A percentile compares a stretch with the other conserved stretches of the same genome.
Evolutionary conservation across 2,888 invertebrate genomes (phyloP).

Genomic region (Epiblema foenella): DNA sequence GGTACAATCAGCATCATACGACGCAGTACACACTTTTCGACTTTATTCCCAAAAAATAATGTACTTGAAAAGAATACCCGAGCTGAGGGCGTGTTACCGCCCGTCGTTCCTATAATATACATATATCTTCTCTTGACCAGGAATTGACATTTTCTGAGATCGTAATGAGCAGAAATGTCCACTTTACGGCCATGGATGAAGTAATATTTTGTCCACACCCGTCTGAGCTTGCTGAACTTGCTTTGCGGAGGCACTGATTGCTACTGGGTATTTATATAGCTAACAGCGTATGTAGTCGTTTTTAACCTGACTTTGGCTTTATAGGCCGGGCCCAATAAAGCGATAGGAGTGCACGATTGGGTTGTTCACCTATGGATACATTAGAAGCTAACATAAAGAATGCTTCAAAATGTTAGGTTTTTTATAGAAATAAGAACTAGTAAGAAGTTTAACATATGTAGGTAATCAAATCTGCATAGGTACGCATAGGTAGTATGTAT

Average conservation of each 20-base stretch:
- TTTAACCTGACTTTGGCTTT: no score
- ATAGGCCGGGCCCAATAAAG: no score
- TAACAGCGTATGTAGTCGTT: background rate
- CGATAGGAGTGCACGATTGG: no score
- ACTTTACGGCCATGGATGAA: background rate
- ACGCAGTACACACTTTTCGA: no score
- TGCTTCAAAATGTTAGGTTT: constrained; percentile 12
- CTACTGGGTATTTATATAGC: background rate
- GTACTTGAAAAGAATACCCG: no score
- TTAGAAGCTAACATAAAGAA: constrained; percentile 10
- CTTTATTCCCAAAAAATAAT: no score
- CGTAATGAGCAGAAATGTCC: background rate
- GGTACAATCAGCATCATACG: no score
- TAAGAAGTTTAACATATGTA: constrained; percentile 9
- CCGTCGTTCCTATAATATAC: no score
- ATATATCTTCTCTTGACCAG: background rate
- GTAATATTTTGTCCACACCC: background rate
- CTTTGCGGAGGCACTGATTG: background rate
- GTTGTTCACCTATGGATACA: no score
- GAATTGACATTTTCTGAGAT: no score
- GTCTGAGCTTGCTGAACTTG: background rate
- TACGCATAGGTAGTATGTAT: background rate
- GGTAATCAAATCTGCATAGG: constrained; percentile 20
- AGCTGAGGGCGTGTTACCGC: no score
- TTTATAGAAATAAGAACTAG: constrained; percentile 7